Conservation (phyloP, 2,797 vertebrate species). For the Platyrinchus mystaceus region DNA sequence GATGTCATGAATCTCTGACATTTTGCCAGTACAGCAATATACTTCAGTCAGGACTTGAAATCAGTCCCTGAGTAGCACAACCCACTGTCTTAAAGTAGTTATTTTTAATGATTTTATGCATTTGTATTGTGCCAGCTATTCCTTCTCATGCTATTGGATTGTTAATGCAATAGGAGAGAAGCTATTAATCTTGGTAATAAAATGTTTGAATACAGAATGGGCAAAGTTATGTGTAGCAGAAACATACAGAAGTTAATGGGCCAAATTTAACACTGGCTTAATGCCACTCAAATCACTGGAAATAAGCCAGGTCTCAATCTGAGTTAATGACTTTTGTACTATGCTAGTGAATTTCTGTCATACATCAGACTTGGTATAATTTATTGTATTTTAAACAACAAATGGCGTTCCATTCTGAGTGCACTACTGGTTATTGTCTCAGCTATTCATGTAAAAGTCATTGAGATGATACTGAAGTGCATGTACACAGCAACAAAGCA, state of each 20-base stretch:
- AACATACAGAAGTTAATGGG: constrained; percentile 20
- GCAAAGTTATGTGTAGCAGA: neutral
- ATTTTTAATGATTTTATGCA: neutral
- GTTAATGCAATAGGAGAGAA: constrained; percentile 14
- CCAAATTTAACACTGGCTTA: neutral
- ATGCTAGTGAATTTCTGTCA: neutral
- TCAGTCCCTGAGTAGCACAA: neutral
- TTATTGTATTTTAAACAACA: neutral
- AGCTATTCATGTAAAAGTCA: neutral
- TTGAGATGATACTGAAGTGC: neutral
- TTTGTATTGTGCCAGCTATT: neutral
- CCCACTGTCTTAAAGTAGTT: neutral
- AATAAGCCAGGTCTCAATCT: neutral
- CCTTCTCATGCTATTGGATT: neutral
- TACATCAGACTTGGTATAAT: neutral
- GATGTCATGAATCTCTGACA: neutral
- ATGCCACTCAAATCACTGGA: neutral
- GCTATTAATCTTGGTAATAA: constrained; percentile 41
- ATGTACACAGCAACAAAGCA: neutral
- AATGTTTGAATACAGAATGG: constrained; percentile 14
- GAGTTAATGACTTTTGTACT: constrained; percentile 12
- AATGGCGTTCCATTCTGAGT: neutral
- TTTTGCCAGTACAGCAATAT: neutral
- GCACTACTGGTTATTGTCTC: neutral
- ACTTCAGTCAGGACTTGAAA: neutral